These are phyloP conservation scores for Phaethornis superciliosus DNA, from an alignment of 2,113 vertebrate species.

Conservation along the genomic window DNA sequence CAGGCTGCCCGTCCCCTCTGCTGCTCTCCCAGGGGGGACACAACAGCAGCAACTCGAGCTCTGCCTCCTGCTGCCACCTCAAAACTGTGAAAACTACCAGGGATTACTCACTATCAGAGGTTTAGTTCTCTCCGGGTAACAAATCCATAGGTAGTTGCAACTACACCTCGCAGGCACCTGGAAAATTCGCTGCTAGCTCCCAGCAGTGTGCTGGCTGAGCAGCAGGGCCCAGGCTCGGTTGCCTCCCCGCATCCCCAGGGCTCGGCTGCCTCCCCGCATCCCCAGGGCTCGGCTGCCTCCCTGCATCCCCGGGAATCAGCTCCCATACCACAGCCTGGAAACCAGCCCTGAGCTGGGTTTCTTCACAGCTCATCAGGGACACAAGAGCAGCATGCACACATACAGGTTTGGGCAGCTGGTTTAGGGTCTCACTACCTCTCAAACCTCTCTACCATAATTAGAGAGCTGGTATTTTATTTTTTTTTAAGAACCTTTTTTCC, in stretches of 20 bases:
- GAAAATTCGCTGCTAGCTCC: neutral
- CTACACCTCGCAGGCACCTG: rapidly evolving
- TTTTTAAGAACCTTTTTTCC: neutral
- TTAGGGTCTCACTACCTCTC: neutral
- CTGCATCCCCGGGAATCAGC: neutral
- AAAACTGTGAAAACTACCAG: neutral
- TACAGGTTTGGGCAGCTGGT: neutral
- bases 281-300: rapidly evolving
- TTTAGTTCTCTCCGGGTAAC: neutral
- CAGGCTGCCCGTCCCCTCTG: neutral
- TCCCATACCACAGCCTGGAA: neutral
- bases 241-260: neutral
- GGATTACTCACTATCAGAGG: rapidly evolving
- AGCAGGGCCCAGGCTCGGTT: rapidly evolving
- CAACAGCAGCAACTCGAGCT: neutral
- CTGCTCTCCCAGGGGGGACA: rapidly evolving
- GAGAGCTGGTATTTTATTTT: neutral
- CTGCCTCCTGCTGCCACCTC: neutral
- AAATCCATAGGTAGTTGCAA: rapidly evolving
- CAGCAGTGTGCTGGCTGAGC: neutral
- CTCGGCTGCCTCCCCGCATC: neutral
- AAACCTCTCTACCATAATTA: neutral
- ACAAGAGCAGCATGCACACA: neutral
- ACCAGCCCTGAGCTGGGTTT: rapidly evolving
- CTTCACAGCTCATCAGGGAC: neutral